phyloP scores from a whole-genome alignment of 2,797 vertebrate species.

The Lagocephalus sceleratus region DNA sequence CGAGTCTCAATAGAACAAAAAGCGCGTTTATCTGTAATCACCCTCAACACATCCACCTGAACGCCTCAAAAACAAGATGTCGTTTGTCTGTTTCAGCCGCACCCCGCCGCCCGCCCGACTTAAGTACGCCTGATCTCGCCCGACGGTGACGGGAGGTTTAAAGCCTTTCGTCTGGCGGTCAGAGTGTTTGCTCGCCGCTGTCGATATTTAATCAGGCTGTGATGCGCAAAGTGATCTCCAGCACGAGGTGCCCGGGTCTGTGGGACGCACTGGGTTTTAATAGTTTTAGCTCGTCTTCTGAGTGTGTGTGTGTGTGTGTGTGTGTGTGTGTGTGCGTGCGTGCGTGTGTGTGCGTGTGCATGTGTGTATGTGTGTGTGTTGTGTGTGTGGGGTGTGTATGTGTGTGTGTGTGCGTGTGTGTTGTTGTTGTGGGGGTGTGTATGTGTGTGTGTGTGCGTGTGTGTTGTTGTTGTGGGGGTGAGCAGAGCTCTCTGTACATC shows the following conservation, averaged over 20 bases:
- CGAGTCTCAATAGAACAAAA: too few relatives aligned
- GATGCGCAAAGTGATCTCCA: conserved; percentile 53
- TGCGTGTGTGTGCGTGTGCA: background rate
- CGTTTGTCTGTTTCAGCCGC: too few relatives aligned
- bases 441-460: background rate
- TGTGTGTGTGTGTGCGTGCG: background rate
- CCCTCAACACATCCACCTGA: too few relatives aligned
- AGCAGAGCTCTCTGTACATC: conserved; percentile 24
- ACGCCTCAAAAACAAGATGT: too few relatives aligned
- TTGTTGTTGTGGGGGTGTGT: too few relatives aligned
- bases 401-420: background rate
- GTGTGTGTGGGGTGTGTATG: too few relatives aligned
- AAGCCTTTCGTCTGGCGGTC: conserved; percentile 43
- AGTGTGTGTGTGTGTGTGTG: background rate
- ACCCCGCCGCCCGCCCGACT: background rate
- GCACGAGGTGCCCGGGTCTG: conserved; percentile 4
- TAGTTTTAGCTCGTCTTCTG: conserved; percentile 15
- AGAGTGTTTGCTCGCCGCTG: conserved; percentile 42
- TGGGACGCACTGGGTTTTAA: conserved; percentile 21
- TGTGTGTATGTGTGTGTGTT: background rate
- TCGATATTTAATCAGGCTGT: conserved; percentile 59
- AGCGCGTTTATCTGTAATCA: too few relatives aligned
- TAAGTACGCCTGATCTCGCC: conserved; percentile 41
- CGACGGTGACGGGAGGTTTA: conserved; percentile 44
- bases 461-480: conserved; percentile 5